Evolutionary conservation across 1,140 invertebrate genomes (phyloP).

Genomic region (Ceratoteleas bidentatus): DNA sequence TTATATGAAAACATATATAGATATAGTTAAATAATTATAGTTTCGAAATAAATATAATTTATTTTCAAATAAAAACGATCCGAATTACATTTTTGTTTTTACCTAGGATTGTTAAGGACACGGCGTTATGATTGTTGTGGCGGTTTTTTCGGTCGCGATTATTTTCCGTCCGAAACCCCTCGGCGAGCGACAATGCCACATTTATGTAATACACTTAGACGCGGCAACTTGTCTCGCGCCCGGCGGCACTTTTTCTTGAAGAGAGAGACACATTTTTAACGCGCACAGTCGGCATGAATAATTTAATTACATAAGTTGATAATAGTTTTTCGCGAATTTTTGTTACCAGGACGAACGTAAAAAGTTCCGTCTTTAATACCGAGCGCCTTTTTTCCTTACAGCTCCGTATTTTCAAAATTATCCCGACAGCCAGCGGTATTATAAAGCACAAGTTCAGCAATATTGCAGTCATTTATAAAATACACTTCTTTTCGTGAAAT

Average conservation of each 20-base stretch:
- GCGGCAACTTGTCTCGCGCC: conserved; percentile 52
- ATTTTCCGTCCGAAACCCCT: conserved; percentile 45
- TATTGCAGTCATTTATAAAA: no score
- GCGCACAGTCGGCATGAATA: conserved; percentile 47
- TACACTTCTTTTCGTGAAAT: background rate
- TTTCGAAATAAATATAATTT: no score
- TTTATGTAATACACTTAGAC: conserved; percentile 61
- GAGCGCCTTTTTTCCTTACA: background rate
- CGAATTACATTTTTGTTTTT: conserved; percentile 2
- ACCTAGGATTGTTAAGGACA: no score
- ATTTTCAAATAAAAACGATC: no score
- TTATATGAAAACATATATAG: no score
- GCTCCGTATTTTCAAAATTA: conserved; percentile 1
- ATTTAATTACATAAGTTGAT: conserved; percentile 58
- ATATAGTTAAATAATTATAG: no score
- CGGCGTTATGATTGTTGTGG: conserved; percentile 15
- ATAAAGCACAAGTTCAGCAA: no score
- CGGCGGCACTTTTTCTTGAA: conserved; percentile 48
- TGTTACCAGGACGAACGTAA: background rate
- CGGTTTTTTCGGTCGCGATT: conserved; percentile 43
- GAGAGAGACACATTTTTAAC: conserved; percentile 39
- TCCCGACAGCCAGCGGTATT: background rate
- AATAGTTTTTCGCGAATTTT: conserved; percentile 30
- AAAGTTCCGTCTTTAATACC: background rate
- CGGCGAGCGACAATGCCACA: conserved; percentile 54